phyloP scores from a whole-genome alignment of 1,140 invertebrate species.

The Micrasema longulum region DNA sequence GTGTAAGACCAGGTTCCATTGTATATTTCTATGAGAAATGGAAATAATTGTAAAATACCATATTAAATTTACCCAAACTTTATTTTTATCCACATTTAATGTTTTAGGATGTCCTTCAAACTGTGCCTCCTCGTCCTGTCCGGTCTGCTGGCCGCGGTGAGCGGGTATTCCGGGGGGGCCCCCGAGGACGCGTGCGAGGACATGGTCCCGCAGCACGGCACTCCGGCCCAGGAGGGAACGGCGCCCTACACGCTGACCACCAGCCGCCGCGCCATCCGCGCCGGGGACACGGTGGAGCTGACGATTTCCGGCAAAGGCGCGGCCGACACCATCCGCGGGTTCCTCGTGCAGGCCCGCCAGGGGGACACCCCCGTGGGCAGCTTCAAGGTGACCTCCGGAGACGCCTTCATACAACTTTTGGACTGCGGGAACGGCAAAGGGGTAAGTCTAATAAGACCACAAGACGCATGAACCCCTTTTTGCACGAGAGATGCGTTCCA shows the following conservation, averaged over 20 bases:
- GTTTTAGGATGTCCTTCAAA: constrained; percentile 54
- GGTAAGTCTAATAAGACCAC: too few relatives aligned
- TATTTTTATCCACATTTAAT: not conserved
- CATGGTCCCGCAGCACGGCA: constrained; percentile 68
- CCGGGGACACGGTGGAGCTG: constrained; percentile 57
- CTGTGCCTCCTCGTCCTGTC: constrained; percentile 56
- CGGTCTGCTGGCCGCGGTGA: constrained; percentile 50
- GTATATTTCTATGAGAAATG: too few relatives aligned
- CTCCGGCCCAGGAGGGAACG: constrained; percentile 59
- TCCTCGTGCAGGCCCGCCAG: constrained; percentile 67
- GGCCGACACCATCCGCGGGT: constrained; percentile 66
- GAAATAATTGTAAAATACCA: too few relatives aligned
- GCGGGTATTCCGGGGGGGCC: constrained; percentile 64
- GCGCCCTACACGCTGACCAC: constrained; percentile 66
- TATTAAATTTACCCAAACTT: too few relatives aligned
- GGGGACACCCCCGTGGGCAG: constrained; percentile 63
- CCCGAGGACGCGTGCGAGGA: constrained; percentile 65
- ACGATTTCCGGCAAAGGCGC: constrained; percentile 61
- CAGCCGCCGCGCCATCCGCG: constrained; percentile 60
- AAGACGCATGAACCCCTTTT: too few relatives aligned
- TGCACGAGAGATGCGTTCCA: too few relatives aligned
- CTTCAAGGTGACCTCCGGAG: constrained; percentile 61
- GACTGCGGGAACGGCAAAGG: constrained; percentile 61
- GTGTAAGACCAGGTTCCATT: too few relatives aligned
- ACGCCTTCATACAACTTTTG: constrained; percentile 60